Evolutionary conservation across 2,113 vertebrate genomes (phyloP).

Genomic region (Mus spicilegus): DNA sequence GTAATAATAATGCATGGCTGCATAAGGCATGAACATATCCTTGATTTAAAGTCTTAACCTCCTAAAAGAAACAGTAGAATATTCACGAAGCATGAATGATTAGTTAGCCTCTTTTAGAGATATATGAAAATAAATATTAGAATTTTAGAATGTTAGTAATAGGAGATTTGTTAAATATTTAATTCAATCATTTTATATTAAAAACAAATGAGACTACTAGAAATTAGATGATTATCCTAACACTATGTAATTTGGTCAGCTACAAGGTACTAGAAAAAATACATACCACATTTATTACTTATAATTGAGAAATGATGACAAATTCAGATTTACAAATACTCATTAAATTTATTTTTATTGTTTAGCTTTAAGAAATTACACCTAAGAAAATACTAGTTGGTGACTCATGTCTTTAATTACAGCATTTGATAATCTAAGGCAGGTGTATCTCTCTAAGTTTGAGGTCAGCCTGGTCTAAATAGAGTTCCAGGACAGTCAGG

Average conservation of each 20-base stretch:
- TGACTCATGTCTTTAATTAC: not conserved
- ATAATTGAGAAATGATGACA: not conserved
- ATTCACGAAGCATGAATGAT: not conserved
- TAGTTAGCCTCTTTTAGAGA: not conserved
- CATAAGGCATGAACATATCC: not conserved
- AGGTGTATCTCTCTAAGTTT: not conserved
- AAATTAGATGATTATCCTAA: not conserved
- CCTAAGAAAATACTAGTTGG: conserved; percentile 13
- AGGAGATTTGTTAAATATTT: not conserved
- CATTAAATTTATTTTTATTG: not conserved
- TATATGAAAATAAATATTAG: not conserved
- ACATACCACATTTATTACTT: not conserved
- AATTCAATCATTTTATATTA: conserved; percentile 16
- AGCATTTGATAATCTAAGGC: not conserved
- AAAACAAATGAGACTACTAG: not conserved
- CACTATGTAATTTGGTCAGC: not conserved
- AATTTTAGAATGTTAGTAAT: conserved; percentile 35
- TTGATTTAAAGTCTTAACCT: not conserved
- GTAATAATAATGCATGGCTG: not conserved
- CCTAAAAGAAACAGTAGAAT: not conserved
- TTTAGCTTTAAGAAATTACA: conserved; percentile 4
- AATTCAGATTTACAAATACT: conserved; percentile 11
- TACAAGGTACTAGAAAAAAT: not conserved
- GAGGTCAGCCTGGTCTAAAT: not conserved
- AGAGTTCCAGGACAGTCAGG: not conserved